Percentiles rank a stretch among this genome's conserved stretches.
These are phyloP conservation scores for Orchesella cincta DNA, from an alignment of 1,140 invertebrate genomes.

Conservation along the genomic window DNA sequence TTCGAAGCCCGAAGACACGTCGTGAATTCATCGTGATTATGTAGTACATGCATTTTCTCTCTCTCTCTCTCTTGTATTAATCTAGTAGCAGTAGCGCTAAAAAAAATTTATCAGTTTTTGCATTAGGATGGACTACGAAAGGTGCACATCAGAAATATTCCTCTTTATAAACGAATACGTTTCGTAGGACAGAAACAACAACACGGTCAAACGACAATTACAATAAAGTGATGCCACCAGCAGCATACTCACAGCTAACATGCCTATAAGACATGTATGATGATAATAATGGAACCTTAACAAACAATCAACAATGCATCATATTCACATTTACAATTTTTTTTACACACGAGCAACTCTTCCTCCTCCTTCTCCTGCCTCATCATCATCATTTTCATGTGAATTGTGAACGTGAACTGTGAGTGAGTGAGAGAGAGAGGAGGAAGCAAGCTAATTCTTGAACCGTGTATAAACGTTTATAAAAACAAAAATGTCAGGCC, in stretches of 20 bases:
- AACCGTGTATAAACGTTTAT: slow-evolving; percentile 22
- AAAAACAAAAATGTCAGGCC: slow-evolving; percentile 24
- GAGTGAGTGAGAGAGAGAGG: too few relatives aligned
- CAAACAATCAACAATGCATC: slow-evolving; percentile 21
- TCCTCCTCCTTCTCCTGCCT: slow-evolving; percentile 17
- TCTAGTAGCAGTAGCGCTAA: not conserved
- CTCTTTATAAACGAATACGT: too few relatives aligned
- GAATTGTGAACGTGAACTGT: too few relatives aligned
- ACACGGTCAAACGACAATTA: slow-evolving; percentile 18
- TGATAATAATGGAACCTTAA: slow-evolving; percentile 15
- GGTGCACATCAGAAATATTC: too few relatives aligned
- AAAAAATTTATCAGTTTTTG: not conserved
- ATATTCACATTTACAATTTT: slow-evolving; percentile 20
- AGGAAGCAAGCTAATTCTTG: slow-evolving; percentile 17
- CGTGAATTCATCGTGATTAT: slow-evolving; percentile 7
- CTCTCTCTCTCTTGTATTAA: too few relatives aligned
- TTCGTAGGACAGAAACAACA: not conserved
- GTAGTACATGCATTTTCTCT: too few relatives aligned
- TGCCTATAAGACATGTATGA: not conserved
- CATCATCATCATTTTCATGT: slow-evolving; percentile 18
- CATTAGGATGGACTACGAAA: too few relatives aligned
- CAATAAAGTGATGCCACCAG: not conserved
- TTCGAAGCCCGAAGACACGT: slow-evolving; percentile 12
- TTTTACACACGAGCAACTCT: slow-evolving; percentile 29
- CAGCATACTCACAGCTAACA: not conserved